These are phyloP conservation scores for Myripristis murdjan DNA, from an alignment of 2,797 vertebrate genomes.

Conservation along the genomic window DNA sequence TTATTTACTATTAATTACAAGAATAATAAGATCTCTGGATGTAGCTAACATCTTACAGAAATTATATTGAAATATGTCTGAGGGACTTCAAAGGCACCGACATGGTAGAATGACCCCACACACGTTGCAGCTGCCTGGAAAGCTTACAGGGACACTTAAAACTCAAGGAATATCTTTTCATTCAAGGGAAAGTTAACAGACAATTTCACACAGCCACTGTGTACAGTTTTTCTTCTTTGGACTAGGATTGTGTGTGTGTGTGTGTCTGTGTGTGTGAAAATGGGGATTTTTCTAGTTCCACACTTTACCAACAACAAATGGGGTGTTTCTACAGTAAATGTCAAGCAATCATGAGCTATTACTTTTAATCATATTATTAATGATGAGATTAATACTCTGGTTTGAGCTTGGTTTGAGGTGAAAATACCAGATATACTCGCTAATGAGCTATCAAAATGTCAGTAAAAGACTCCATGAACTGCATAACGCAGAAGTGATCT, in stretches of 20 bases:
- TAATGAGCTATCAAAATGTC: slow-evolving; percentile 62
- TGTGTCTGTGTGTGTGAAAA: too few species aligned
- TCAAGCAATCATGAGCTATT: slow-evolving; percentile 55
- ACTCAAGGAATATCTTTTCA: neutral
- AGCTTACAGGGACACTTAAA: neutral
- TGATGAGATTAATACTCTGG: slow-evolving; percentile 49
- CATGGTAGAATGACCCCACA: too few species aligned
- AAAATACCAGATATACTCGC: slow-evolving; percentile 41
- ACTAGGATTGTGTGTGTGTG: slow-evolving; percentile 2
- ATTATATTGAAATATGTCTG: too few species aligned
- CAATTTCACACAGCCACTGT: slow-evolving; percentile 27
- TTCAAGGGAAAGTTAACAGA: slow-evolving; percentile 29
- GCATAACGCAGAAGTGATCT: too few species aligned
- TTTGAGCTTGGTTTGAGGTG: slow-evolving; percentile 25
- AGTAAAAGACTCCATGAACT: slow-evolving; percentile 30
- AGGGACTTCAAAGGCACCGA: too few species aligned
- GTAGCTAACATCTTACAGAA: too few species aligned
- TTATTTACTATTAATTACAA: too few species aligned
- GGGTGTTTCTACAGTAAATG: slow-evolving; percentile 51
- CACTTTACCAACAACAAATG: slow-evolving; percentile 41
- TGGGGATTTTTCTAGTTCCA: slow-evolving; percentile 1
- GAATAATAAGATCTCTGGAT: too few species aligned
- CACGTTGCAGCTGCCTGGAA: neutral
- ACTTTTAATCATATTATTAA: slow-evolving; percentile 54
- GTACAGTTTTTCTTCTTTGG: slow-evolving; percentile 27